Evolutionary conservation across 64 coral and sea anemone genomes (phyloP), one percentile per base, ranked within the genome.

Genomic region (Montipora efflorescens): DNA sequence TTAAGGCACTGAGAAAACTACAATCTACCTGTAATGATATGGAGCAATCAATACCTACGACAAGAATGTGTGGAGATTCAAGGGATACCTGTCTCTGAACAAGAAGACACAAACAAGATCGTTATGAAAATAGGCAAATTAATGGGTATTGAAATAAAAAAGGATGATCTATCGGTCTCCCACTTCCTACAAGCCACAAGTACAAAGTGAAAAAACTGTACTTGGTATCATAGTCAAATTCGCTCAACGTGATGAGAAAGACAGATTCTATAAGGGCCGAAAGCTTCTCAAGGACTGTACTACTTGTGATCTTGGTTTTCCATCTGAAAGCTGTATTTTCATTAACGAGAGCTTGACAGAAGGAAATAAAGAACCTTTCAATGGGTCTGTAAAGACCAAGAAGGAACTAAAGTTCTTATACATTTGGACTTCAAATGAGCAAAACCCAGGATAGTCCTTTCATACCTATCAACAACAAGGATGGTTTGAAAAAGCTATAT

Each of bases 311-410:
- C 69, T 73, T 73, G 77, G 50, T 49, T 79, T 79, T 49, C 12
- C 45, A 79, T 50, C 77, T 49, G 46, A 79, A 16, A 50, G 14
- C 5, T 14, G 28, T 15, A 79, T 79, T 18, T 79, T 18, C n/a
- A 79, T 79, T 16, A 79, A 79, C 14, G 77, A 79, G 46, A 50
- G 77, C 77, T 55, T 79, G n/a, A 79, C 77, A 79, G 77, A 79
- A 55, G 14, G 19, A 48, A 79, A 79, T 79, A 48, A 79, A 79
- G 50, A 79, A 79, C 77, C 48, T 10, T 79, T 79, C 77, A 47
- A 47, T 19, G 77, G 1, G 50, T 50, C 46, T 55, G 46, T 47
- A 16, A 79, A 79, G 50, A 7, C 50, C 77, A 79, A 79, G 76
- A 78, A 78, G 25, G 25, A 78, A 15, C 18, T 47, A 3, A 78